A percentile compares a stretch with the other conserved stretches of the same genome.
These are phyloP conservation scores for Aphelinus certus DNA, from an alignment of 1,140 invertebrate species.

Conservation along the genomic window DNA sequence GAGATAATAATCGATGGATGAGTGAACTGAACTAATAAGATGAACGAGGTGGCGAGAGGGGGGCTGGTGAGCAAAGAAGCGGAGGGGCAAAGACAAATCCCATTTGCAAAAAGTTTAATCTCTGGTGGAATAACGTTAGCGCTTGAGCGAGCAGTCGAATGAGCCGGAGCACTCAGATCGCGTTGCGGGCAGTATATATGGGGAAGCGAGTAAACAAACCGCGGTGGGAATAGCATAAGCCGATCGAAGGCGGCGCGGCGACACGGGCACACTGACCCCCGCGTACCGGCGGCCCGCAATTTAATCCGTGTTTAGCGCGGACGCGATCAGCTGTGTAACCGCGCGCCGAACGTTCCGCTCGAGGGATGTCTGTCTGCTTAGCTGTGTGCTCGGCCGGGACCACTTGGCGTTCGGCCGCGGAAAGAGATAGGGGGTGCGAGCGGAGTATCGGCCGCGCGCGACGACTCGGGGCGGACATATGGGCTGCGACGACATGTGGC, in stretches of 20 bases:
- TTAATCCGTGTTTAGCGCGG: slow-evolving; percentile 30
- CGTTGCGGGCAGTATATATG: too few relatives aligned
- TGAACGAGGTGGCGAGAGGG: too few relatives aligned
- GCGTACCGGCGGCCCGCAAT: not conserved
- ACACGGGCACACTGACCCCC: not conserved
- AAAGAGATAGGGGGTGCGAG: not conserved
- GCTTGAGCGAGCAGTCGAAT: not conserved
- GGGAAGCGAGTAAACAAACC: slow-evolving; percentile 5
- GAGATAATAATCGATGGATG: too few relatives aligned
- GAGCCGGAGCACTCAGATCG: not conserved
- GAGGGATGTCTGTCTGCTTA: slow-evolving; percentile 7
- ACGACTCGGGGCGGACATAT: slow-evolving; percentile 22
- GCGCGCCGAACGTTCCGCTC: not conserved
- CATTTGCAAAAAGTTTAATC: not conserved
- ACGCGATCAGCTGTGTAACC: slow-evolving; percentile 11
- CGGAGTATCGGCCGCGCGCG: not conserved
- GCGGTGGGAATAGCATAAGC: not conserved
- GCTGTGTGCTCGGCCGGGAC: not conserved
- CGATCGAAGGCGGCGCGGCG: not conserved
- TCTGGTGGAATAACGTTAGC: too few relatives aligned
- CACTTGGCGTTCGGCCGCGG: not conserved
- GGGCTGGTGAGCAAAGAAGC: too few relatives aligned
- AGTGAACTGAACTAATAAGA: too few relatives aligned
- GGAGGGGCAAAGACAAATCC: too few relatives aligned
- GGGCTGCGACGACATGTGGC: slow-evolving; percentile 36